Evolutionary conservation across 2,113 vertebrate genomes (phyloP).

Genomic region (Microcebus murinus): DNA sequence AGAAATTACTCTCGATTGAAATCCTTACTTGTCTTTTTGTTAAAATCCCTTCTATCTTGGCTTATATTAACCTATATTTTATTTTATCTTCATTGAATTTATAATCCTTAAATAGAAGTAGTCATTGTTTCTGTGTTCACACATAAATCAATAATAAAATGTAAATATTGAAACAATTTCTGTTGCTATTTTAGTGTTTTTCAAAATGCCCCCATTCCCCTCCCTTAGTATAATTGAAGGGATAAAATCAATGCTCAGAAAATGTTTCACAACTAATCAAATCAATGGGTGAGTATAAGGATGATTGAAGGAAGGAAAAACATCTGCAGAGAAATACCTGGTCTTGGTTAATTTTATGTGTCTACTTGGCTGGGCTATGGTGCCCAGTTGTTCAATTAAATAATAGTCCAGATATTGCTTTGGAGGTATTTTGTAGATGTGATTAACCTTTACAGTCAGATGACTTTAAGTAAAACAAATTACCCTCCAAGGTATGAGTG

Average conservation of each 20-base stretch:
- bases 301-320: neutral
- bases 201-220: neutral
- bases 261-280: neutral
- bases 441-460: neutral
- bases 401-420: neutral
- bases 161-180: neutral
- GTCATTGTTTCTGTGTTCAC: neutral
- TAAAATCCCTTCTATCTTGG: neutral
- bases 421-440: neutral
- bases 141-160: neutral
- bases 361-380: no score
- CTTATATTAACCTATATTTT: neutral
- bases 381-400: no score
- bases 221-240: fast-evolving
- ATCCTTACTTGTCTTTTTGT: neutral
- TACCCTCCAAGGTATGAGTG: no score
- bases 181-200: neutral
- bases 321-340: neutral
- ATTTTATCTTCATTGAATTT: neutral
- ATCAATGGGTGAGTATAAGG: neutral
- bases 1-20: neutral
- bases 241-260: neutral
- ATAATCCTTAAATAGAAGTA: neutral
- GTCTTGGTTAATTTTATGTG: no score
- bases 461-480: no score